phyloP scores from a whole-genome alignment of 2,888 invertebrate genomes.

The Psococerastis gibbosa region DNA sequence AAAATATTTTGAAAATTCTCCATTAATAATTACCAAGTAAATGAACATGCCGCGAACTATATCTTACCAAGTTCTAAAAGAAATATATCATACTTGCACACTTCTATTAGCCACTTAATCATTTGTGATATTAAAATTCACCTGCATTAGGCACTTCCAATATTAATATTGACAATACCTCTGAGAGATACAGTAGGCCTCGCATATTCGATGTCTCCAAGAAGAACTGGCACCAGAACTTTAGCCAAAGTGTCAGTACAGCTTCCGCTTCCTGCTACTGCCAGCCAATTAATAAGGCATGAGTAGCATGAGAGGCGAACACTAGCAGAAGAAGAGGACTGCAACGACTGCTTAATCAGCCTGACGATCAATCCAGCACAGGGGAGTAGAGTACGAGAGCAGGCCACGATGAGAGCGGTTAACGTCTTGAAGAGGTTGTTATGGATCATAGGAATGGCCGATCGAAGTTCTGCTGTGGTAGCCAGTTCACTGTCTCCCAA shows the following conservation, averaged over 20 bases:
- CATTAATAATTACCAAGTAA: too few species aligned
- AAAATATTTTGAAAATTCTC: too few species aligned
- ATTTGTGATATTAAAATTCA: background rate
- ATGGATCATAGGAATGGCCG: background rate
- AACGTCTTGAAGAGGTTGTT: background rate
- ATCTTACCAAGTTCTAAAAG: too few species aligned
- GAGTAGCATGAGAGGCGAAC: background rate
- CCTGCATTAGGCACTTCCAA: background rate
- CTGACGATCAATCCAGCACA: background rate
- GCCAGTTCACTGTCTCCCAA: background rate
- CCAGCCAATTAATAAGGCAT: background rate
- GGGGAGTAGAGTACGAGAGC: background rate
- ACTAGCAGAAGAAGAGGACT: background rate
- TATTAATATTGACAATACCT: background rate
- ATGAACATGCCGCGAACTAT: too few species aligned
- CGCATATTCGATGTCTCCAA: background rate
- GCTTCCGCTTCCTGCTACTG: background rate
- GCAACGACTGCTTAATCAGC: background rate
- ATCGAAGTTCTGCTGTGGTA: background rate
- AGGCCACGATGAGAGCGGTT: background rate
- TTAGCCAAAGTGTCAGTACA: background rate
- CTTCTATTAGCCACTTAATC: too few species aligned
- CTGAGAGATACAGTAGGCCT: background rate
- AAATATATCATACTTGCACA: too few species aligned
- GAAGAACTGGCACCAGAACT: background rate